These are phyloP conservation scores for Coluber constrictor DNA, from an alignment of 2,797 vertebrate genomes.

Conservation along the genomic window DNA sequence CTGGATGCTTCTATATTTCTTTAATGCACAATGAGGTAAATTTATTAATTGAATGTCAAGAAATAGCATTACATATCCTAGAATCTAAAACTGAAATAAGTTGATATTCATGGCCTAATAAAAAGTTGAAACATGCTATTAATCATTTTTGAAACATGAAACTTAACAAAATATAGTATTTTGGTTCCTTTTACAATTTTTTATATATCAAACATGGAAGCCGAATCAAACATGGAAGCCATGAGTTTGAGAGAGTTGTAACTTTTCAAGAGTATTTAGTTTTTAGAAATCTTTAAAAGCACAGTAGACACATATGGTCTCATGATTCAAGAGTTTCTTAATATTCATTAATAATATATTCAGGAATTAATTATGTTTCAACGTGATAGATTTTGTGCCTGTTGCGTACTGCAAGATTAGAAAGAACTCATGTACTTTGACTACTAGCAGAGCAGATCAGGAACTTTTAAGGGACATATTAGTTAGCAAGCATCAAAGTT, in stretches of 20 bases:
- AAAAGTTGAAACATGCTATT: neutral
- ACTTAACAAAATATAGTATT: neutral
- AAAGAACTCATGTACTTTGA: conserved; percentile 4
- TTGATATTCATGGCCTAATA: neutral
- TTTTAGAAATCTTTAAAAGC: neutral
- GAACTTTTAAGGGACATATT: neutral
- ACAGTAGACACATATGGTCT: neutral
- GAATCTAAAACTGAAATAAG: neutral
- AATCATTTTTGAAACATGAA: neutral
- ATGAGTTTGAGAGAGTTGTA: neutral
- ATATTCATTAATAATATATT: neutral
- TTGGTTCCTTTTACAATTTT: neutral
- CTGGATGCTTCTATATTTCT: neutral
- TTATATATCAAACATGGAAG: neutral
- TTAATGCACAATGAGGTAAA: neutral
- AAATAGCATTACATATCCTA: neutral
- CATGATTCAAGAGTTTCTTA: neutral
- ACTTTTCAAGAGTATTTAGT: neutral
- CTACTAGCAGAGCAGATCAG: neutral
- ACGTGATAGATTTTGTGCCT: neutral
- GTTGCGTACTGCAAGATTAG: neutral
- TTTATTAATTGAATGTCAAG: neutral
- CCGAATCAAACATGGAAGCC: too few relatives aligned
- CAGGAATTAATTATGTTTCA: conserved; percentile 5
- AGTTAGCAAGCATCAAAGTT: conserved; percentile 43